These are phyloP conservation scores for Creontiades dilutus DNA, from an alignment of 2,888 invertebrate genomes.

Conservation along the genomic window DNA sequence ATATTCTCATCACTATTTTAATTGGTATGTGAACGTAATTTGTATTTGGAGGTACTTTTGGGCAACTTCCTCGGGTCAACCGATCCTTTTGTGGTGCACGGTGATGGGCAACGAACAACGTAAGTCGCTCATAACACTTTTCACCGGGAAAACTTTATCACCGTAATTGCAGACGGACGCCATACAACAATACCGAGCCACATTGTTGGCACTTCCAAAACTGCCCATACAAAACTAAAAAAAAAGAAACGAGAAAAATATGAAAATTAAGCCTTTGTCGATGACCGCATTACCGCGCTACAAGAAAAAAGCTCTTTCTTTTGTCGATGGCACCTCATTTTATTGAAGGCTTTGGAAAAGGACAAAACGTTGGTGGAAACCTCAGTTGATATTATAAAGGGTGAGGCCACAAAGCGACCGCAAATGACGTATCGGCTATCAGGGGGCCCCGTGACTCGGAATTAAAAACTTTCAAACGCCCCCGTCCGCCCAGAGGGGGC, in stretches of 20 bases:
- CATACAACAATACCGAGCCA: slow-evolving; percentile 4
- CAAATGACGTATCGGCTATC: slow-evolving; percentile 51
- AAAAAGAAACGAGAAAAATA: neutral
- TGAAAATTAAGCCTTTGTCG: neutral
- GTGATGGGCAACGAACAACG: neutral
- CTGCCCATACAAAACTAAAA: too few species aligned
- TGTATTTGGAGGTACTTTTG: too few species aligned
- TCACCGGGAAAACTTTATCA: neutral
- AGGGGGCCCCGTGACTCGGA: neutral
- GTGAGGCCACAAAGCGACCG: slow-evolving; percentile 36
- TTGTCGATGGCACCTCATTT: neutral
- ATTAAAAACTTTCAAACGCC: neutral
- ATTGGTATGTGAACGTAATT: too few species aligned
- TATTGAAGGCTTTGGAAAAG: neutral
- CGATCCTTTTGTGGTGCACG: neutral
- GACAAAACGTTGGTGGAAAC: slow-evolving; percentile 4
- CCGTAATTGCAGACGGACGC: neutral
- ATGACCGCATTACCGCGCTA: slow-evolving; percentile 5
- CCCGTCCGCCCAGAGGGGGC: neutral
- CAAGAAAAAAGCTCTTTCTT: neutral
- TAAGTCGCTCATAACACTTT: neutral
- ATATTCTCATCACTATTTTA: too few species aligned
- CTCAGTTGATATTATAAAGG: slow-evolving; percentile 32
- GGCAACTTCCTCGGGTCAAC: too few species aligned
- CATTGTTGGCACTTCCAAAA: neutral